Base-by-base conservation (phyloP, 2,888 invertebrate species). In the Ceramica pisi region DNA sequence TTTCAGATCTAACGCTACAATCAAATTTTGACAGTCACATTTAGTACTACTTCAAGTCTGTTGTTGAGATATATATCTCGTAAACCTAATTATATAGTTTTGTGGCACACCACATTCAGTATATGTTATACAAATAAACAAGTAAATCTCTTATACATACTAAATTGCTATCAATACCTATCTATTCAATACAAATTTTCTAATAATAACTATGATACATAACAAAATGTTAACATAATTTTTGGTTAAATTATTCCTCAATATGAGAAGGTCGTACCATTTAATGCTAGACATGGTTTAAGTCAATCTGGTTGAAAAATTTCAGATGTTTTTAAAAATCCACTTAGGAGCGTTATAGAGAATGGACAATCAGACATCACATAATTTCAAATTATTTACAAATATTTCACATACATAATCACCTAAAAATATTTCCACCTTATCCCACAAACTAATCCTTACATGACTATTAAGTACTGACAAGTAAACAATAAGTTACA, bases 181-280 rank as follows among this genome's bases (percentile, higher is more conserved):
- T 56, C 31, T 50, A 74, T 66, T 56, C 38, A 69, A 63, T 50
- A 51, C 26, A 68, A 59, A 56, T 31, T 73, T 64, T 38, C 41
- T 57, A 64, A 57, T 41, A 70, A 46, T 66, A 79, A 57, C 61
- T 74, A 51, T 56, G 31, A 57, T 51, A 71, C 26, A 59, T 14
- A 77, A 75, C 61, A 50, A 74, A 67, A 46, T 38, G 67, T 26
- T 66, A 80, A 82, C 64, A 66, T 78, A 83, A 56, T 84, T 76
- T 84, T 85, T 84, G 86, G 81, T 72, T 65, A 79, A 76, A 71
- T 69, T 65, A 70, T 72, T 79, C 66, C 84, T 84, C 84, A 79
- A 84, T 86, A 79, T 86, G 82, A 84, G 84, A 77, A 83, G 77
- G 63, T 83, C 46, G 50, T 57, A 51, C 48, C 56, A 68, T 56